These are phyloP conservation scores for Hafferia zeledoni DNA, from an alignment of 2,797 vertebrate species.

Conservation along the genomic window DNA sequence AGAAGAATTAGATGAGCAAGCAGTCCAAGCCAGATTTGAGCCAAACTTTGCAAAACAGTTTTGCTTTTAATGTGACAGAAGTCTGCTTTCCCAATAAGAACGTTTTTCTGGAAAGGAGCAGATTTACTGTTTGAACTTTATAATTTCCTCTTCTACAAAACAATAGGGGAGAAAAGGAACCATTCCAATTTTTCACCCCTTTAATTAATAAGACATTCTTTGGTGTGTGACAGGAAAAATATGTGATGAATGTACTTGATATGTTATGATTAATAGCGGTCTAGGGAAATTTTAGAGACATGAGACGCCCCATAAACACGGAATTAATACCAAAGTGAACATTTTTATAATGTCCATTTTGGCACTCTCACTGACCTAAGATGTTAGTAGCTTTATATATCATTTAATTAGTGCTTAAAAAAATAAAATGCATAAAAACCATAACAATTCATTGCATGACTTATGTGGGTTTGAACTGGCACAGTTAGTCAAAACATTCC, in stretches of 20 bases:
- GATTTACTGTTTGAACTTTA: conserved; percentile 53
- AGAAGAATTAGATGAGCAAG: conserved; percentile 34
- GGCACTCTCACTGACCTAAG: conserved; percentile 48
- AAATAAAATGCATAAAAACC: conserved; percentile 56
- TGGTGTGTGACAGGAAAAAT: conserved; percentile 60
- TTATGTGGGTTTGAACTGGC: conserved; percentile 61
- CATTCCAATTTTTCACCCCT: conserved; percentile 60
- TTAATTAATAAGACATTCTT: conserved; percentile 69
- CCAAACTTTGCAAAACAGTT: conserved; percentile 21
- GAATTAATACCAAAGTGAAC: conserved; percentile 62
- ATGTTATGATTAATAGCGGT: conserved; percentile 68
- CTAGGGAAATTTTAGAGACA: conserved; percentile 65
- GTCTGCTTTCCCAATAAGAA: conserved; percentile 43
- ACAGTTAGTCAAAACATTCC: conserved; percentile 62
- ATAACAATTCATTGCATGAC: conserved; percentile 54
- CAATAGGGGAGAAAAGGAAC: conserved; percentile 47
- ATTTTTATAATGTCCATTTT: conserved; percentile 72
- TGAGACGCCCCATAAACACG: conserved; percentile 68
- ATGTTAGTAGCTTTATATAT: conserved; percentile 68
- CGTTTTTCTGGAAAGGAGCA: conserved; percentile 53
- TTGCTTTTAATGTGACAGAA: conserved; percentile 46
- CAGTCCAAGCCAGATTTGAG: not conserved
- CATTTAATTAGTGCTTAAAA: conserved; percentile 59
- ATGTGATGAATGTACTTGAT: conserved; percentile 61
- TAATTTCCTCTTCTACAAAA: conserved; percentile 66